phyloP scores from a whole-genome alignment of 1,140 invertebrate genomes.

The Drosophila prosaltans region DNA sequence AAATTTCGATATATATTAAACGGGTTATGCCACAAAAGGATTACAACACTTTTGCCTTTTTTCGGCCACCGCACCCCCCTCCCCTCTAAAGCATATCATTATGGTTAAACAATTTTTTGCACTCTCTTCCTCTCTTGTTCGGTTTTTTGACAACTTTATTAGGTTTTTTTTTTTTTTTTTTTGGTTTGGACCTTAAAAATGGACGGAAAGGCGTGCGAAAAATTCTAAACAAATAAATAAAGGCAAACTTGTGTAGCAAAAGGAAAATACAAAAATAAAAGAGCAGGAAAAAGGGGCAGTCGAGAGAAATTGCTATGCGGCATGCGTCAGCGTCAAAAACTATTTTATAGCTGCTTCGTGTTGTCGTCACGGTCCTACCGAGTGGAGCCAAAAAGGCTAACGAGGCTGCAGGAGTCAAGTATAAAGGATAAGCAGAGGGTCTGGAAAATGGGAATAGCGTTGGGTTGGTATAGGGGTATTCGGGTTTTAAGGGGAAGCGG shows the following conservation, averaged over 20 bases:
- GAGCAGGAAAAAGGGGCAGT: constrained; percentile 18
- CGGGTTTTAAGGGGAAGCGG: background rate
- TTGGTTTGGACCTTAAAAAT: constrained; percentile 33
- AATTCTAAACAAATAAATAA: constrained; percentile 80
- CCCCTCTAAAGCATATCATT: constrained; percentile 71
- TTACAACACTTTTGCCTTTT: constrained; percentile 72
- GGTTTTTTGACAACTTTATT: constrained; percentile 72
- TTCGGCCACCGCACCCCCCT: background rate
- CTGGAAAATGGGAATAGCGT: constrained; percentile 12
- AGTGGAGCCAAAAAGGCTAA: constrained; percentile 45
- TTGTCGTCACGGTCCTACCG: constrained; percentile 63
- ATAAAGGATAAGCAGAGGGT: constrained; percentile 15
- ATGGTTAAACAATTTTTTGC: constrained; percentile 77
- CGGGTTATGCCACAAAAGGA: constrained; percentile 79
- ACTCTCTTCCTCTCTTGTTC: background rate
- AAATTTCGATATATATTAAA: constrained; percentile 80
- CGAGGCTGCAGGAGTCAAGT: constrained; percentile 50
- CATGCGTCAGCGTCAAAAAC: constrained; percentile 75
- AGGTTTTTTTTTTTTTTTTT: constrained; percentile 35
- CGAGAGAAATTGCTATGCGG: constrained; percentile 74
- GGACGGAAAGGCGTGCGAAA: constrained; percentile 65
- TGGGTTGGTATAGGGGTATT: background rate
- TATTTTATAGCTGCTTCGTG: constrained; percentile 79
- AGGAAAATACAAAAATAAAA: too few relatives aligned
- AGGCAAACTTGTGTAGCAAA: constrained; percentile 59